phyloP scores from a whole-genome alignment of 1,140 invertebrate species.

The Probaryconus sp. region DNA sequence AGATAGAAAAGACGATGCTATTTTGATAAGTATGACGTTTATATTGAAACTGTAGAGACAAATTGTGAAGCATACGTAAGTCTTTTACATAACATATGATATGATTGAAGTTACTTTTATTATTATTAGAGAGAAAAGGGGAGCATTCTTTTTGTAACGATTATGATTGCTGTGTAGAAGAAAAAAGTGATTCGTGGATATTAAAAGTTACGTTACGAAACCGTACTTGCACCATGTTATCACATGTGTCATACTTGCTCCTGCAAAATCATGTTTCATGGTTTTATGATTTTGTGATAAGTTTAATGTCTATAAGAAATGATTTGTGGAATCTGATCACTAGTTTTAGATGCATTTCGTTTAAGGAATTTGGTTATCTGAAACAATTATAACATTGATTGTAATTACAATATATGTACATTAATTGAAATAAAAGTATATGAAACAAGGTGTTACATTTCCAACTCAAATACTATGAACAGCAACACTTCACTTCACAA shows the following conservation, averaged over 20 bases:
- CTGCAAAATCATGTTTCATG: conserved; percentile 21
- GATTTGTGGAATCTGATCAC: conserved; percentile 17
- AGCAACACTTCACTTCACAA: conserved; percentile 45
- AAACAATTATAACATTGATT: conserved; percentile 50
- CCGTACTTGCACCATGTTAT: conserved; percentile 50
- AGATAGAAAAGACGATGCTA: conserved; percentile 58
- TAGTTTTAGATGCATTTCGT: conserved; percentile 38
- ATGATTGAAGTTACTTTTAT: conserved; percentile 29
- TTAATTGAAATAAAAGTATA: conserved; percentile 60
- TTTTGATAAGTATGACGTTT: conserved; percentile 60
- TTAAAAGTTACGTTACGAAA: conserved; percentile 34
- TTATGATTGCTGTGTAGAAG: conserved; percentile 44
- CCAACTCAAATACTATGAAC: conserved; percentile 32
- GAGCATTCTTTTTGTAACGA: conserved; percentile 56
- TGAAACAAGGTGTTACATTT: conserved; percentile 53
- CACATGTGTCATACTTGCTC: conserved; percentile 53
- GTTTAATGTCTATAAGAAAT: conserved; percentile 34
- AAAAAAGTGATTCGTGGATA: conserved; percentile 28
- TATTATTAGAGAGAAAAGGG: conserved; percentile 24
- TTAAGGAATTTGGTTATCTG: conserved; percentile 35
- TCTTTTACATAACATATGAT: conserved; percentile 56
- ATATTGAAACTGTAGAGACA: conserved; percentile 40
- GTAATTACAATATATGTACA: conserved; percentile 56
- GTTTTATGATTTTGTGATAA: conserved; percentile 26
- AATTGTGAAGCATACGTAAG: conserved; percentile 57